Base-by-base conservation (phyloP, 2,113 vertebrate genomes). In the Pollimyrus isidori region DNA sequence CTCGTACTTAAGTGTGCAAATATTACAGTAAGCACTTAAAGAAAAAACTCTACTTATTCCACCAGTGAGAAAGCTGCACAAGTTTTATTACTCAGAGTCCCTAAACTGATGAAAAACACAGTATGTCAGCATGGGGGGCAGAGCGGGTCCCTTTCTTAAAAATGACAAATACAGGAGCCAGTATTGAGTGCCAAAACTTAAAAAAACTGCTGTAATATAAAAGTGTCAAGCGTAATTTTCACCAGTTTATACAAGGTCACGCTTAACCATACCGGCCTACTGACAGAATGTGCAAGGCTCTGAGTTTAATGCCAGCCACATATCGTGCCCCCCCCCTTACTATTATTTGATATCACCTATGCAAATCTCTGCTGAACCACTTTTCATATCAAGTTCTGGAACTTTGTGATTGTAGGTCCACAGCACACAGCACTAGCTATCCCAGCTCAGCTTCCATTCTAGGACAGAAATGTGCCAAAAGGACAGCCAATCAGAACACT, bases 401-500 rank as follows among this genome's bases (percentile, higher is more conserved):
- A 80, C 4, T 80, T 13, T 17, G 35, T 42, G 35, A 80, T 19
- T 7, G 2, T 19, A 39, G 73, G 15, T 80, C 73, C 15, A 13
- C 87, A 49, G 42, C 45, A 13, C 19, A 50, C 45, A 56, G 7
- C 23, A 86, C 45, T 39, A 73, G 19, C 15, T 17, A 50, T 26
- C 58, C 26, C 15, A 1, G 46, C 26, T 35, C 42, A 11, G 83
- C 46, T 84, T n/a, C 45, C 46, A 45, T 48, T 84, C 45, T 7
- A 45, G 46, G 46, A 84, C 46, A 21, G 6, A 45, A 84, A 23
- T 84, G 82, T 46, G 42, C 35, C 39, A 83, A 83, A 83, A 45
- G 39, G 19, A 84, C 39, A 42, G 23, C 45, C 39, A 46, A n/a
- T 52, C 73, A 80, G 15, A 39, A 19, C 73, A 91, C 92, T 92